Base-by-base conservation (phyloP, 2,113 vertebrate genomes). In the Aspiorhynchus laticeps region DNA sequence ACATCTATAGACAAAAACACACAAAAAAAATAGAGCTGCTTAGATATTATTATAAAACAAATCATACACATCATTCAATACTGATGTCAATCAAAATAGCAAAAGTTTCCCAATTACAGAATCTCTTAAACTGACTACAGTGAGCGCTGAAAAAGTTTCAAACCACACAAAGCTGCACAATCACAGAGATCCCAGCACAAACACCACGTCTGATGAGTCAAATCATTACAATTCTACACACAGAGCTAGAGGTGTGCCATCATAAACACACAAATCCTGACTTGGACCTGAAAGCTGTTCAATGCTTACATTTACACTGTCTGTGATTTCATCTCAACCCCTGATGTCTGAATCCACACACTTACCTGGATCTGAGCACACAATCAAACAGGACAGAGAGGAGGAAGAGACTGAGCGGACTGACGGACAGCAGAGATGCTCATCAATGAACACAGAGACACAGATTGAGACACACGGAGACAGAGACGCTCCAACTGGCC, bases 371-470 rank as follows among this genome's bases (percentile, higher is more conserved):
- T 26, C 41, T 28, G 33, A 73, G 21, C 63, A n/a, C 9, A 53
- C 79, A 41, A 33, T 6, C 8, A 65, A 73, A 78, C 17, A 77
- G 75, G 74, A 51, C 7, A n/a, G n/a, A 31, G 33, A 61, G 14
- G 76, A 65, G 1, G 3, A 9, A 56, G 63, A 33, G 10, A 3
- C 8, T 31, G 56, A 82, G 21, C 43, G 63, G 17, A 83, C 81
- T 84, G 87, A 69, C 79, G 65, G 85, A 85, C 65, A 41, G 61
- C 74, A 86, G 71, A 84, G 51, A 79, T 31, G n/a, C 81, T 84
- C 75, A 61, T 84, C 81, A 76, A 11, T 53, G 53, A 56, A 51
- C 26, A 74, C 7, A 69, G 26, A 67, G 1, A 81, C 12, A 80
- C 56, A n/a, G 17, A 69, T 1, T 5, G 26, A 79, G 17, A 71